Conservation (phyloP, 2,888 invertebrate genomes). For the Marasmarcha lunaedactyla region DNA sequence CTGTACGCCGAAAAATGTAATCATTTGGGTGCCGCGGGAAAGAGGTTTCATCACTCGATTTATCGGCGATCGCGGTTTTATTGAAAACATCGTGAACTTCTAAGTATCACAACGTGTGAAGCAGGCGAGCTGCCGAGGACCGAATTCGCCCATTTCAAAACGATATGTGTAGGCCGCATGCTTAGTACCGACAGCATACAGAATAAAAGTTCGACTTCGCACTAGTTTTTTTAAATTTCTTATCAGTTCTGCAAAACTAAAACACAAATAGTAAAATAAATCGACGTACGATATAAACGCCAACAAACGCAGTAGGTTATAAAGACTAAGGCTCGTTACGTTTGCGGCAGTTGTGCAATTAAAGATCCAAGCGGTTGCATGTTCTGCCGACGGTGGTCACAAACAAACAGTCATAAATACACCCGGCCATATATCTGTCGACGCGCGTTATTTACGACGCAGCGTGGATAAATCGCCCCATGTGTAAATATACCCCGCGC, state of each 20-base stretch:
- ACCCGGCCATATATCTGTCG: slow-evolving; percentile 58
- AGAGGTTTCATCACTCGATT: slow-evolving; percentile 16
- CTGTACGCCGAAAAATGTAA: slow-evolving; percentile 43
- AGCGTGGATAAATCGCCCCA: slow-evolving; percentile 42
- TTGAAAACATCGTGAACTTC: too few relatives aligned
- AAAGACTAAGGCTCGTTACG: too few relatives aligned
- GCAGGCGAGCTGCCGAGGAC: slow-evolving; percentile 23
- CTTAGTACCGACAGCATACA: slow-evolving; percentile 18
- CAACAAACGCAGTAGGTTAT: too few relatives aligned
- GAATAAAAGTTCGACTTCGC: too few relatives aligned
- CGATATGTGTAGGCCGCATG: slow-evolving; percentile 24
- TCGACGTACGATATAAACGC: too few relatives aligned
- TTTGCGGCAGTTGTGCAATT: too few relatives aligned
- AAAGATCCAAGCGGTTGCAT: not conserved
- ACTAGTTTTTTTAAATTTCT: too few relatives aligned
- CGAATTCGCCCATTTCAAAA: slow-evolving; percentile 28
- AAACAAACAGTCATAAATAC: slow-evolving; percentile 54
- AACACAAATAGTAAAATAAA: too few relatives aligned
- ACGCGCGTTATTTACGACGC: slow-evolving; percentile 44
- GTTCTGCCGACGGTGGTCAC: slow-evolving; percentile 28
- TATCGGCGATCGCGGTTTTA: too few relatives aligned
- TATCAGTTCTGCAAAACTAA: too few relatives aligned
- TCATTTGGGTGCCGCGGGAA: slow-evolving; percentile 25
- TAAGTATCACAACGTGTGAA: too few relatives aligned
- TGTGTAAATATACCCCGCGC: slow-evolving; percentile 45